A percentile compares a stretch with the other conserved stretches of the same genome.
Evolutionary conservation across 1,140 invertebrate species (phyloP).

Genomic region (Paralvinella palmiformis): DNA sequence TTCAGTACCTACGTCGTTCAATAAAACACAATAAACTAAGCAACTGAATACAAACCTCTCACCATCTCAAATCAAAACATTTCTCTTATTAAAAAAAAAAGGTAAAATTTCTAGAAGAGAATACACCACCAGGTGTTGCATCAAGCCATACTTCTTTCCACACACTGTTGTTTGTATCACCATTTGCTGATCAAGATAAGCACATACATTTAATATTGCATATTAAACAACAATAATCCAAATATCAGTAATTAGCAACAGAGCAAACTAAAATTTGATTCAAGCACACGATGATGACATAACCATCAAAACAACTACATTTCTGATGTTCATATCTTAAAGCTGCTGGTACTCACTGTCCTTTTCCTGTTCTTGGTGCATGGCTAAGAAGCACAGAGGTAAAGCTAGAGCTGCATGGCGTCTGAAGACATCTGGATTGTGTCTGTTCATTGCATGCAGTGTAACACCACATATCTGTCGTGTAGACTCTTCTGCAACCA

Average conservation of each 20-base stretch:
- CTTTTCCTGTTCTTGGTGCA: too few species aligned
- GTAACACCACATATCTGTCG: slow-evolving; percentile 64
- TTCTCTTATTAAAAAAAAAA: too few species aligned
- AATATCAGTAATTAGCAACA: background rate
- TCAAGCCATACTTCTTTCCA: slow-evolving; percentile 89
- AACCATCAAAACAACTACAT: too few species aligned
- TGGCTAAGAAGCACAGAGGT: slow-evolving; percentile 80
- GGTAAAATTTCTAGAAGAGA: too few species aligned
- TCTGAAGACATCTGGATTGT: slow-evolving; percentile 76
- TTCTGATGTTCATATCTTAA: background rate
- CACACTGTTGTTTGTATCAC: slow-evolving; percentile 47
- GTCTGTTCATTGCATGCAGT: slow-evolving; percentile 72
- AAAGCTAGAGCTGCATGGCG: slow-evolving; percentile 70
- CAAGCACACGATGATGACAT: too few species aligned
- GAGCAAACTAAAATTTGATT: background rate
- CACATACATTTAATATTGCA: background rate
- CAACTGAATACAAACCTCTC: too few species aligned
- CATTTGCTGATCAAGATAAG: slow-evolving; percentile 9
- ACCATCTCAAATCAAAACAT: too few species aligned
- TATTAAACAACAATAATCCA: background rate
- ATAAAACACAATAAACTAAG: too few species aligned
- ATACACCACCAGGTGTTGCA: slow-evolving; percentile 62
- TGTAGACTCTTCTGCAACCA: slow-evolving; percentile 30
- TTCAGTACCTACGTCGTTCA: slow-evolving; percentile 65
- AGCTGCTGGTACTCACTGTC: too few species aligned